phyloP scores from a whole-genome alignment of 2,888 invertebrate species.

The Hypomecis punctinalis region DNA sequence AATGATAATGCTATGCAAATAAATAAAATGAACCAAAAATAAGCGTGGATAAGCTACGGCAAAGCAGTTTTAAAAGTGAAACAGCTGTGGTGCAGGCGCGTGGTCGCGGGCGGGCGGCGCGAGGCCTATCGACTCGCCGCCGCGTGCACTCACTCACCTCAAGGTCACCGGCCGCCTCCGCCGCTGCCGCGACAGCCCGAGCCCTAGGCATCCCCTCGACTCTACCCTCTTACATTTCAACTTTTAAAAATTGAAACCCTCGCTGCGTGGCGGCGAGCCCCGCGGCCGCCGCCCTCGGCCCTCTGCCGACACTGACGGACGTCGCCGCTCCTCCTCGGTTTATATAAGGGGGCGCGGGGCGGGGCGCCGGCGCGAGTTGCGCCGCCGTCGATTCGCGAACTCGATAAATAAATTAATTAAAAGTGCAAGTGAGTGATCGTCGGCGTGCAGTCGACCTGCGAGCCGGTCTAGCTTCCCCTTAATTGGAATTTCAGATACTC shows the following conservation, averaged over 20 bases:
- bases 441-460: constrained; percentile 75
- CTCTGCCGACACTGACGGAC: constrained; percentile 81
- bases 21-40: constrained; percentile 16
- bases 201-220: constrained; percentile 65
- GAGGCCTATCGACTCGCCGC: constrained; percentile 71
- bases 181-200: constrained; percentile 54
- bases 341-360: constrained; percentile 78
- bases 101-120: constrained; percentile 72
- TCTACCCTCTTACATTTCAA: constrained; percentile 64
- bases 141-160: constrained; percentile 77
- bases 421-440: constrained; percentile 85
- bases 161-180: constrained; percentile 66
- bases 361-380: constrained; percentile 80
- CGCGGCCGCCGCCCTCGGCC: constrained; percentile 69
- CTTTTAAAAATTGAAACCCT: constrained; percentile 69
- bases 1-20: constrained; percentile 11
- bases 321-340: constrained; percentile 65
- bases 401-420: constrained; percentile 86
- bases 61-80: constrained; percentile 70
- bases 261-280: constrained; percentile 69
- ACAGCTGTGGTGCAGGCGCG: constrained; percentile 80
- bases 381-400: constrained; percentile 83
- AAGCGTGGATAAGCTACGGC: constrained; percentile 44
- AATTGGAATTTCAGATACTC: constrained; percentile 79
- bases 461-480: constrained; percentile 72